These are phyloP conservation scores for Glyphotaelius pellucidus DNA, from an alignment of 2,888 invertebrate species.

Conservation along the genomic window DNA sequence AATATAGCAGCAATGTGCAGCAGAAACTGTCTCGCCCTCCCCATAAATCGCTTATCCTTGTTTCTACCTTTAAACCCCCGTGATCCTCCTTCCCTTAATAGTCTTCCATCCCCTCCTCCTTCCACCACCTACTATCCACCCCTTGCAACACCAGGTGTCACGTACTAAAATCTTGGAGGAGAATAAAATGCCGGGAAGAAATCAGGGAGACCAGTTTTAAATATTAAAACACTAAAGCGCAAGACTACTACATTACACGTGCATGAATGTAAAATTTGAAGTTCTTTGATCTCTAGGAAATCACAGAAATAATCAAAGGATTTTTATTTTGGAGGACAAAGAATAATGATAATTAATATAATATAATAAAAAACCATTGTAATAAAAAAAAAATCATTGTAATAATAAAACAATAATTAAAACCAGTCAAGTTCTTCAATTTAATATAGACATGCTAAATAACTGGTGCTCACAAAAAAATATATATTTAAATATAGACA, in stretches of 20 bases:
- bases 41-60: conserved; percentile 55
- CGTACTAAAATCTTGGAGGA: conserved; percentile 62
- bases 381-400: no score
- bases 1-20: conserved; percentile 31
- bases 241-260: not conserved
- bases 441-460: no score
- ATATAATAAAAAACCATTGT: not conserved
- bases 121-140: not conserved
- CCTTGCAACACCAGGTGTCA: conserved; percentile 61
- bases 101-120: not conserved
- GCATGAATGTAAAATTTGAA: not conserved
- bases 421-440: no score
- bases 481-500: no score
- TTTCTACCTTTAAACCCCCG: conserved; percentile 34
- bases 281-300: not conserved
- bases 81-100: conserved; percentile 50
- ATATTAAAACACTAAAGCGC: not conserved
- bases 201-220: conserved; percentile 37
- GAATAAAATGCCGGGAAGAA: conserved; percentile 43
- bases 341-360: not conserved
- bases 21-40: conserved; percentile 28
- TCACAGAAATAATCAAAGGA: not conserved
- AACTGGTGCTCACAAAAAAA: no score
- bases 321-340: not conserved
- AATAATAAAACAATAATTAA: no score